Conservation (phyloP, 2,113 vertebrate genomes). For the Eclectus roratus region DNA sequence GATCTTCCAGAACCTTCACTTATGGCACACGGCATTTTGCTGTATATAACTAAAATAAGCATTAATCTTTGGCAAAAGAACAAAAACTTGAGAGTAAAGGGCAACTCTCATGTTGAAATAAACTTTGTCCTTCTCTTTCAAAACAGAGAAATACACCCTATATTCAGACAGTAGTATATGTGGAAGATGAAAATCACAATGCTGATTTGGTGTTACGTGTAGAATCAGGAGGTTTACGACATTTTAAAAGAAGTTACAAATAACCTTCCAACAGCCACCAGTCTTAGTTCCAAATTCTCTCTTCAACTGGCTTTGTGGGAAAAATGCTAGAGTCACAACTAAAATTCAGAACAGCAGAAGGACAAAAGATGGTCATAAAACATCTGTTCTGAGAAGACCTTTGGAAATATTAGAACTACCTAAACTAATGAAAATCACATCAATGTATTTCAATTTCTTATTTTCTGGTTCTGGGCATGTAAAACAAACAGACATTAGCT, state of each 20-base stretch:
- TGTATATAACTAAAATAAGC: neutral
- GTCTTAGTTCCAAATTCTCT: neutral
- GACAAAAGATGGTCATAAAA: neutral
- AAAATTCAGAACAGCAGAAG: neutral
- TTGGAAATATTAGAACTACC: neutral
- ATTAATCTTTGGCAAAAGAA: neutral
- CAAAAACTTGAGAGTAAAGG: neutral
- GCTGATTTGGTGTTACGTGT: neutral
- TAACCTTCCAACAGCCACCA: neutral
- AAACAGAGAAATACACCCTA: neutral
- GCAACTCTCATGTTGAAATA: neutral
- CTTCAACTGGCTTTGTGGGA: neutral
- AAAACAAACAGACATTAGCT: neutral
- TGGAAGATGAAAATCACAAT: neutral
- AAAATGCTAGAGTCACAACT: neutral
- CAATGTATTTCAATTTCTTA: neutral
- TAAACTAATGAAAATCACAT: neutral
- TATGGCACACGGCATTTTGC: neutral
- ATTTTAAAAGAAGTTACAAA: neutral
- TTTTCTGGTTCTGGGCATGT: neutral
- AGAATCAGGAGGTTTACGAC: neutral
- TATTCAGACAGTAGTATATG: neutral
- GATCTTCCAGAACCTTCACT: neutral
- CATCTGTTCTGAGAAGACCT: neutral
- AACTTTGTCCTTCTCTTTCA: neutral